Base-by-base conservation (phyloP, 2,113 vertebrate species). In the Platycercus adscitus region DNA sequence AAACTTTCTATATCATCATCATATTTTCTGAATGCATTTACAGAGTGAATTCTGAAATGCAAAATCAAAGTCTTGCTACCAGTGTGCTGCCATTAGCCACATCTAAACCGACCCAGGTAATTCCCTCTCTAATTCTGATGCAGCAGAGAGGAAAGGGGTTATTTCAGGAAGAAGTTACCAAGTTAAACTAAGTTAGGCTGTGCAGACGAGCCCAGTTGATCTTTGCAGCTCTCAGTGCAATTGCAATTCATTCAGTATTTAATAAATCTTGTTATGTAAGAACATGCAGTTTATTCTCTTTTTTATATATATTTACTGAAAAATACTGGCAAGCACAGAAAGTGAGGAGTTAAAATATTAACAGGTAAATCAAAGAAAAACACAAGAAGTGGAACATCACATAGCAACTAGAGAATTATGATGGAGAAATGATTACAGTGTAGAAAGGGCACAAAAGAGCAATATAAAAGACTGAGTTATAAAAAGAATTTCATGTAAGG, bases 281-380 rank as follows among this genome's bases (percentile, higher is more conserved):
- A 69, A 91, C 84, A 58, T 33, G 29, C 49, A 82, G 7, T 7
- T 53, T 64, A 20, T 39, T 85, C 10, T 72, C 5, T 37, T 44
- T 65, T 73, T 46, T 58, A 26, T 21, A 49, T 7, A 2, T 61
- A 33, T 56, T 88, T 61, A 52, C 43, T 69, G 60, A n/a, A 79
- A 73, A 82, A 43, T 66, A 56, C 39, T 64, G 46, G 43, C 44
- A 92, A 86, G 63, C 41, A 31, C 61, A 86, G 84, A 43, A 81
- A 92, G 15, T 10, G 23, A 95, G 95, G 93, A 79, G 83, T 95
- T 97, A 96, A 94, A 95, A 81, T 61, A 65, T 71, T 86, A 95
- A 94, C 60, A 94, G 85, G 85, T 79, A 93, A 77, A 97, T 72
- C 86, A 94, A 96, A 96, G 78, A 52, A 94, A 91, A 83, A 83